Base-by-base conservation (phyloP, 1,140 invertebrate species). In the Patella vulgata region DNA sequence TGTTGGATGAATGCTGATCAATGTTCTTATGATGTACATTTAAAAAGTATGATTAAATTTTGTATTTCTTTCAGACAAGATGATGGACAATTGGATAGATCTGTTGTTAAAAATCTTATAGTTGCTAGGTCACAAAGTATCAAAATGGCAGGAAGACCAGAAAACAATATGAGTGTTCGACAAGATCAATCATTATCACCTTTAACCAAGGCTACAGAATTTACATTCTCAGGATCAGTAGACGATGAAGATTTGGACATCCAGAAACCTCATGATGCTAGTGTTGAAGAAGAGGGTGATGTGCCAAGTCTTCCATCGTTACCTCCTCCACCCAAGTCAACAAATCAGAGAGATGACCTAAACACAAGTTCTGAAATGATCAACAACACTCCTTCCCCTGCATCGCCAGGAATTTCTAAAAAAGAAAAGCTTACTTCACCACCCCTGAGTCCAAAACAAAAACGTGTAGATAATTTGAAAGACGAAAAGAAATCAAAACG, bases 401-500 rank as follows among this genome's bases (percentile, higher is more conserved):
- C 12, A 3, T 27, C 46, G 30, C 43, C 31, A 33, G 25, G 60
- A 71, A 14, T 69, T 67, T 43, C 62, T 44, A 84, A 84, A 73
- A 92, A 92, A 63, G 78, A 84, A 9, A 95, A 64, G 36, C 52
- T 77, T 42, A 36, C 33, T 36, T 76, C 77, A 48, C 77, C 77
- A 40, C 67, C 73, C 21, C 36, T 74, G 27, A 79, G 75, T 55
- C 78, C 75, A 4, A 77, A 63, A 59, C 69, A 76, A 54, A 77
- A 74, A 61, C 68, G 58, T 62, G 50, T 71, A 46, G 68, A 76
- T 55, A 51, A 63, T 54, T 23, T 76, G 9, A 80, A 78, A 60
- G 68, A 73, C 46, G 71, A 75, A 40, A 79, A 79, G 67, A 78
- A 75, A 51, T 48, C 63, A 54, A 79, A 96, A 80, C 87, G 95